Base-by-base conservation (phyloP, 1,140 invertebrate species). In the Heliconius hewitsoni region DNA sequence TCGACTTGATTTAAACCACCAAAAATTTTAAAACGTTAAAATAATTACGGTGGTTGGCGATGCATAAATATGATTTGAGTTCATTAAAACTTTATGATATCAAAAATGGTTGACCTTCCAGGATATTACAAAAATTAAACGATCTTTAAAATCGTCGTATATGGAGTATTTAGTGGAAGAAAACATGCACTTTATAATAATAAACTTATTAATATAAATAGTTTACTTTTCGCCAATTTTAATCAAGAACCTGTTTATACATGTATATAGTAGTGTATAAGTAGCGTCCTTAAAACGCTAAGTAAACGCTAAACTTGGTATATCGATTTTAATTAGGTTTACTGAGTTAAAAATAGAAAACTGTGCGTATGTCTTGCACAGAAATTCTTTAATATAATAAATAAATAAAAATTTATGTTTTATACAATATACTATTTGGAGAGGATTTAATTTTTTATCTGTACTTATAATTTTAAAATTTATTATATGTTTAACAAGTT, bases 1-100 rank as follows among this genome's bases (percentile, higher is more conserved):
- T 80, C 79, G 74, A 80, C 79, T 80, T 80, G 74, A 76, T 80
- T 80, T 80, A 76, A 80, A 75, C 74, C 50, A 71, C 50, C n/a
- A 74, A 80, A 76, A 71, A 55, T 71, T 76, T 72, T 57, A 76
- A 75, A 76, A 80, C 55, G 71, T 71, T 76, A 76, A 74, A 70
- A 77, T 60, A 77, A 72, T 42, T 72, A 80, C 74, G 71, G 79
- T 76, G 71, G 71, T 72, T 76, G 79, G 50, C 74, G 74, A 73
- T 80, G 74, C 74, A 76, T 80, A 66, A 66, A 66, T 30, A 66
- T 30, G 27, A 30, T 66, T 66, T 66, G 30, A 66, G 60, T 66
- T 66, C 27, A 66, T 66, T 66, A 30, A 66, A 66, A 66, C 3
- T 16, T 30, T 66, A 30, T 30, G 0, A 66, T 66, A 66, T 66